These are phyloP conservation scores for Diarsia brunnea DNA, from an alignment of 2,888 invertebrate genomes.

Conservation along the genomic window DNA sequence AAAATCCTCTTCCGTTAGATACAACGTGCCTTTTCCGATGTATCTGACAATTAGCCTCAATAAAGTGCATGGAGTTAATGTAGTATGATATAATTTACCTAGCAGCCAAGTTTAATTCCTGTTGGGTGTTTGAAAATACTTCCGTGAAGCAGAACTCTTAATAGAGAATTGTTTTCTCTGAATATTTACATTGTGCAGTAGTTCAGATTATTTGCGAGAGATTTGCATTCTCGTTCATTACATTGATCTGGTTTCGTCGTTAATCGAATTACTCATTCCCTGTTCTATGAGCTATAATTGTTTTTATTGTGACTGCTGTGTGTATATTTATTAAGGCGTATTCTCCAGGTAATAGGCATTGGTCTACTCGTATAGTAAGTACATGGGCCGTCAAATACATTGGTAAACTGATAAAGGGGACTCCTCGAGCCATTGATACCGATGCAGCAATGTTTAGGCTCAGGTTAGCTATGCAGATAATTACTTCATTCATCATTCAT, in stretches of 20 bases:
- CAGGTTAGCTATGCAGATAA: not conserved
- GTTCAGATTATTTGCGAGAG: conserved; percentile 11
- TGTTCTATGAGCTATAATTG: not conserved
- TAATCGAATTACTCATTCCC: not conserved
- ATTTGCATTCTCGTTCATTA: conserved; percentile 25
- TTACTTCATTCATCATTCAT: not conserved
- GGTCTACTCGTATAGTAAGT: not conserved
- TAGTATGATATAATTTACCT: conserved; percentile 14
- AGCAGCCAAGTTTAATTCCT: conserved; percentile 24
- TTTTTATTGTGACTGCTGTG: not conserved
- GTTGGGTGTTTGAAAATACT: conserved; percentile 42
- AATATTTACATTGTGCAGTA: conserved; percentile 34
- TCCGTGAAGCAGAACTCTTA: conserved; percentile 22
- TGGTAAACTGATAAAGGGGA: not conserved
- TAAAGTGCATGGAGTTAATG: not conserved
- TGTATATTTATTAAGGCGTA: not conserved
- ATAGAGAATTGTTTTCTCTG: conserved; percentile 36
- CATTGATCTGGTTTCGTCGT: conserved; percentile 22
- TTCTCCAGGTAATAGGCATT: not conserved
- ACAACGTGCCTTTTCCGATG: not conserved
- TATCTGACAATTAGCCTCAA: conserved; percentile 16
- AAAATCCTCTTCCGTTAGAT: not conserved
- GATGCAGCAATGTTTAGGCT: not conserved
- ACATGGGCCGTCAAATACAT: not conserved
- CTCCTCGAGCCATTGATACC: not conserved